These are phyloP conservation scores for Scaptomyza hsui DNA, from an alignment of 1,140 invertebrate species.

Conservation along the genomic window DNA sequence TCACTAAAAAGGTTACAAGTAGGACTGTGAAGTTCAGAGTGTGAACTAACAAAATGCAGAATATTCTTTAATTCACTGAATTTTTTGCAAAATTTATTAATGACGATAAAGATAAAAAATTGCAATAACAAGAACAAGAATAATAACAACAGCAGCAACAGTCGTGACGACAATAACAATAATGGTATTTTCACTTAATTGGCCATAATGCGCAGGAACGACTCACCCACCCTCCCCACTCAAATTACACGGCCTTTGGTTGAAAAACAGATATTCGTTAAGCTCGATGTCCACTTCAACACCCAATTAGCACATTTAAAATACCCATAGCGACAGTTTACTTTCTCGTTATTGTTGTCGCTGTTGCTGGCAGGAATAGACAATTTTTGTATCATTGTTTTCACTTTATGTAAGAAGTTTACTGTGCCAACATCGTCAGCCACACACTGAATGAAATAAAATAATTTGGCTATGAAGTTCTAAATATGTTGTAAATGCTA, in stretches of 20 bases:
- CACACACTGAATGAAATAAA: conserved; percentile 69
- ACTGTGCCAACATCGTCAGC: conserved; percentile 22
- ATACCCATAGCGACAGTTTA: conserved; percentile 72
- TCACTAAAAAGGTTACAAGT: too few species aligned
- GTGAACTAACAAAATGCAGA: too few species aligned
- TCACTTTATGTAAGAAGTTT: conserved; percentile 53
- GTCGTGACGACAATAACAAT: conserved; percentile 70
- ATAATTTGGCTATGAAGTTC: conserved; percentile 60
- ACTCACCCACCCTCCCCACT: neutral
- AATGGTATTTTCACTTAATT: conserved; percentile 81
- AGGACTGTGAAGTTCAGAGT: neutral
- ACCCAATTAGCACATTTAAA: conserved; percentile 70
- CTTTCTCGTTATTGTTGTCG: conserved; percentile 35
- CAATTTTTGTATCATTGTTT: conserved; percentile 16
- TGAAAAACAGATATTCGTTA: conserved; percentile 23
- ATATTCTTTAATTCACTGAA: neutral
- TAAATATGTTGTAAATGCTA: too few species aligned
- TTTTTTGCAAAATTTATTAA: conserved; percentile 14
- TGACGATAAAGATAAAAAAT: conserved; percentile 23
- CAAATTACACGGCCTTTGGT: neutral
- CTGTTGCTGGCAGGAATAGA: conserved; percentile 16
- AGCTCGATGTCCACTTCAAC: conserved; percentile 53
- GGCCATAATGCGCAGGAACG: conserved; percentile 75
- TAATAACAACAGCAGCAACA: conserved; percentile 24
- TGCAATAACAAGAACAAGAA: conserved; percentile 13